Evolutionary conservation across 2,113 vertebrate genomes (phyloP), one percentile per base, ranked within the genome.

Genomic region (Oenanthe oenanthe): DNA sequence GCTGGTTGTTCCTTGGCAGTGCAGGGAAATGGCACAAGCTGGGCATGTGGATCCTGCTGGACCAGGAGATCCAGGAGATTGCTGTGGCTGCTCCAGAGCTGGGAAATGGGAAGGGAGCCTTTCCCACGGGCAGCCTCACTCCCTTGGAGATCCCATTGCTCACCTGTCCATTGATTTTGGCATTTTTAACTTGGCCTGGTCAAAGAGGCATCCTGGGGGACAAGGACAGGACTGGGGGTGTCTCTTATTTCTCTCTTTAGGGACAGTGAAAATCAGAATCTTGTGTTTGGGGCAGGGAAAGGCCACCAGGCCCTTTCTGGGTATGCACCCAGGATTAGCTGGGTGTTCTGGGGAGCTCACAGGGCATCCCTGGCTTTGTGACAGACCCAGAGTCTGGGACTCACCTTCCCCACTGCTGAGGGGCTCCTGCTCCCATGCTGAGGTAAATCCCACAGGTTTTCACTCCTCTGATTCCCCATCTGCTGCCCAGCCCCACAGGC

Each of bases 241-340:
- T 21, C 21, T 42, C 13, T 54, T 77, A 38, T 77, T 84, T 66
- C 57, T 72, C 77, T 26, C 53, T 7, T 8, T 7, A 40, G 43
- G 31, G 31, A n/a, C 4, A 17, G 5, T 13, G 43, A 50, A 36
- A 77, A 9, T 10, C 85, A 65, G 24, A 60, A 21, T 48, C 32
- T 34, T 9, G 6, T 71, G 26, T 51, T 54, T 66, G 43, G 67
- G 36, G 51, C 32, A 47, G 50, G 50, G 12, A 56, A 42, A 26
- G 34, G 29, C 26, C 58, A 8, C 8, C 17, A n/a, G 13, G 60
- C n/a, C 36, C 20, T 47, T 51, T 29, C n/a, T 67, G 29, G 0
- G 0, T 7, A 9, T 48, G 45, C 21, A 14, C 4, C 18, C 7
- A 8, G 56, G 26, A 17, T 24, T 14, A 45, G 17, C n/a, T 0